These are phyloP conservation scores for Stegostoma tigrinum DNA, from an alignment of 2,113 vertebrate species.

Conservation along the genomic window DNA sequence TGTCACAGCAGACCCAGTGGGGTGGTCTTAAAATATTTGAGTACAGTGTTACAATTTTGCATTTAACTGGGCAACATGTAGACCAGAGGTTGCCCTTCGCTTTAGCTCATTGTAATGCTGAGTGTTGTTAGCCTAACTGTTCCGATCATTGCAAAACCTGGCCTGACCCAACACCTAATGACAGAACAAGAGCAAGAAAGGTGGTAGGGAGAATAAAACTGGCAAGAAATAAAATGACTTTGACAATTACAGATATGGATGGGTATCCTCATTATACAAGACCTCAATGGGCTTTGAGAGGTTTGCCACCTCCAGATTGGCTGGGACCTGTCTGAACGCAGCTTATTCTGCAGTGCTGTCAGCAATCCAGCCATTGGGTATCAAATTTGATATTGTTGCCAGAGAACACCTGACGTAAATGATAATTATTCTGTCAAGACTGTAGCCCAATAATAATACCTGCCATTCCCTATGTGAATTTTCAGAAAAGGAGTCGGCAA, in stretches of 20 bases:
- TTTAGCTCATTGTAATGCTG: not conserved
- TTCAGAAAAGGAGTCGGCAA: not conserved
- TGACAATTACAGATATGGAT: conserved; percentile 4
- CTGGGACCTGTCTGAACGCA: conserved; percentile 18
- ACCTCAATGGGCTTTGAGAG: not conserved
- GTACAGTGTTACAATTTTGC: not conserved
- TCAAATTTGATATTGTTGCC: conserved; percentile 13
- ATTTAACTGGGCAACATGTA: not conserved
- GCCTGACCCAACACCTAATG: not conserved
- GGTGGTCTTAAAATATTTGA: not conserved
- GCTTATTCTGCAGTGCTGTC: conserved; percentile 13
- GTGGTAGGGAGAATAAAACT: not conserved
- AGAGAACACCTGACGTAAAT: conserved; percentile 18
- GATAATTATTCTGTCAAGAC: conserved; percentile 25
- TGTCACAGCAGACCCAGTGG: not conserved
- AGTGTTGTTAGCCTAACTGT: not conserved
- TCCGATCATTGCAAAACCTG: not conserved
- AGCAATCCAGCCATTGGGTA: not conserved
- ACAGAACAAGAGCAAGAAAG: not conserved
- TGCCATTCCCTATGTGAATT: conserved; percentile 23
- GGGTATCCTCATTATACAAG: not conserved
- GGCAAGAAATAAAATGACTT: not conserved
- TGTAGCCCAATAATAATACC: conserved; percentile 20
- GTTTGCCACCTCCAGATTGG: not conserved
- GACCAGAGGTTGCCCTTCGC: not conserved